Percentiles rank a stretch among this genome's conserved stretches.
phyloP scores from a whole-genome alignment of 2,888 invertebrate species.

The Erebia ligea region DNA sequence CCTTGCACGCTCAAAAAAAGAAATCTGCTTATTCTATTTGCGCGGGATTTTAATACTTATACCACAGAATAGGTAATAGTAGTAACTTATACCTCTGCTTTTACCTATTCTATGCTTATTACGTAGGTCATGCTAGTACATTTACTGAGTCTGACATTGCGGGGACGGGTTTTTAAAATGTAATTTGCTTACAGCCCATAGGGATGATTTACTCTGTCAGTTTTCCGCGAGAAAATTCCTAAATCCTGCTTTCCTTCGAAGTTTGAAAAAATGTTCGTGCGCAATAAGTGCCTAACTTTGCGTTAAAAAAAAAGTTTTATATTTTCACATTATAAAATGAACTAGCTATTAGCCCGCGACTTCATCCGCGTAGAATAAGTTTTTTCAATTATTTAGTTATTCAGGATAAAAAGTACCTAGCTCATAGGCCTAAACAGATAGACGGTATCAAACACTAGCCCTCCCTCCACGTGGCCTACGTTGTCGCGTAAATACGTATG shows the following conservation, averaged over 20 bases:
- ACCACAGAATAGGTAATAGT: too few relatives aligned
- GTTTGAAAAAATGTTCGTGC: background rate
- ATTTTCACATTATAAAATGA: background rate
- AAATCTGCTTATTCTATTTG: too few relatives aligned
- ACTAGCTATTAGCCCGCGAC: background rate
- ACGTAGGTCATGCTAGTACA: slow-evolving; percentile 3
- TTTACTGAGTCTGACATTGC: slow-evolving; percentile 6
- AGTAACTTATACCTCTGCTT: too few relatives aligned
- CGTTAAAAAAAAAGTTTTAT: background rate
- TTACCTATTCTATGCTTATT: background rate
- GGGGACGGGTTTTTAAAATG: slow-evolving; percentile 16
- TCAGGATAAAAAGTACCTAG: too few relatives aligned
- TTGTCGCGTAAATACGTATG: too few relatives aligned
- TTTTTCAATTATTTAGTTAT: too few relatives aligned
- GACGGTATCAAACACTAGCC: too few relatives aligned
- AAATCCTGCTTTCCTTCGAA: slow-evolving; percentile 3
- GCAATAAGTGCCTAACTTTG: slow-evolving; percentile 7
- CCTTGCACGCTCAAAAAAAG: too few relatives aligned
- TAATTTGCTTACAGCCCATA: slow-evolving; percentile 24
- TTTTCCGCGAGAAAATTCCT: background rate
- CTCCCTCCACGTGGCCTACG: too few relatives aligned
- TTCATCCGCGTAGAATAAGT: too few relatives aligned
- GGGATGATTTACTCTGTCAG: slow-evolving; percentile 25
- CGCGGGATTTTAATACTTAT: too few relatives aligned
- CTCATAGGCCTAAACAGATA: too few relatives aligned